phyloP scores from a whole-genome alignment of 2,113 vertebrate species.

The Platichthys flesus region DNA sequence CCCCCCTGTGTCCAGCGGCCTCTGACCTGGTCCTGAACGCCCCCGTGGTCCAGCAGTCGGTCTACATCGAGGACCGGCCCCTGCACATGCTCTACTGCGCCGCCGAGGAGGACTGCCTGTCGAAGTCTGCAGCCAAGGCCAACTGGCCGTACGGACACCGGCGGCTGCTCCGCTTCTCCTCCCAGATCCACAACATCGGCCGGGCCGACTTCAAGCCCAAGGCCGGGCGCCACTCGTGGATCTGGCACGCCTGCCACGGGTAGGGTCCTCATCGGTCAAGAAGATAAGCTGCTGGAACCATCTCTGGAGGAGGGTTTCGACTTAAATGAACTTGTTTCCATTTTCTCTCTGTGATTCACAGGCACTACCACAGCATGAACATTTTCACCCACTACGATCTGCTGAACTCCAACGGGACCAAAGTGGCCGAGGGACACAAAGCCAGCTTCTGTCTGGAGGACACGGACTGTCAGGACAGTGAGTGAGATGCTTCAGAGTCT shows the following conservation, averaged over 20 bases:
- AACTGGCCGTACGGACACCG: conserved; percentile 98
- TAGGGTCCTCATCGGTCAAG: conserved; percentile 53
- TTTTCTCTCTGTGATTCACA: conserved; percentile 49
- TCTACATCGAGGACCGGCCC: conserved; percentile 96
- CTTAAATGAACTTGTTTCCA: background rate
- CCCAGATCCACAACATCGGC: conserved; percentile 97
- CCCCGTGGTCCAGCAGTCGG: conserved; percentile 90
- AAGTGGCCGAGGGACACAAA: conserved; percentile 97
- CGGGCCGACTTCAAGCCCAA: conserved; percentile 96
- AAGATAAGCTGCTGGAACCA: no score
- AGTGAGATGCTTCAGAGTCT: conserved; percentile 39
- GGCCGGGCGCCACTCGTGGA: conserved; percentile 96
- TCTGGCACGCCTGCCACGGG: conserved; percentile 98
- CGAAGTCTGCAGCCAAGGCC: conserved; percentile 88
- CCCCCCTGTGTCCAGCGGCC: conserved; percentile 81
- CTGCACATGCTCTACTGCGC: conserved; percentile 98
- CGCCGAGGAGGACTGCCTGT: conserved; percentile 95
- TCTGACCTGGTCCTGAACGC: conserved; percentile 94
- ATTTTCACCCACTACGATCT: conserved; percentile 98
- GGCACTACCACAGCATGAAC: conserved; percentile 99
- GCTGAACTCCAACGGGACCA: conserved; percentile 91
- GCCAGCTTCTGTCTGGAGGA: conserved; percentile 99
- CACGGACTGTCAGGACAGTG: conserved; percentile 92
- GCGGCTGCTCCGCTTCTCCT: conserved; percentile 97
- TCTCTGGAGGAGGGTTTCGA: background rate